phyloP scores from a whole-genome alignment of 1,140 invertebrate species.

The Teleopsis dalmanni region DNA sequence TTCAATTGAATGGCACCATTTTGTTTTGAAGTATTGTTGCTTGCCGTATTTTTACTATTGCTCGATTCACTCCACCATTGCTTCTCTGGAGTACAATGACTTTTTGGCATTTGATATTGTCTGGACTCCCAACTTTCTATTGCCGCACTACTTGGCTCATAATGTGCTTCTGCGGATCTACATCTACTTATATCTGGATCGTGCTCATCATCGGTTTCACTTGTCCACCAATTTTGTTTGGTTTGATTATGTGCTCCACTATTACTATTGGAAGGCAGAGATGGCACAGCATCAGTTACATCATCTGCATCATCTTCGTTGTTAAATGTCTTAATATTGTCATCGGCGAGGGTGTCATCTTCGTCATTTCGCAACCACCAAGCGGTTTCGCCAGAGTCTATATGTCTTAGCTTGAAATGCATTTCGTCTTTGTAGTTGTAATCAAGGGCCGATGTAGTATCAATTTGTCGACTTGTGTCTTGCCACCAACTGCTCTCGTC shows the following conservation, averaged over 20 bases:
- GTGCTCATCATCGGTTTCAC: constrained; percentile 5
- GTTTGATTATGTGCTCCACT: not conserved
- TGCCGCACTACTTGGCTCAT: constrained; percentile 12
- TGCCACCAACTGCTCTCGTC: constrained; percentile 41
- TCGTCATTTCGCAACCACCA: constrained; percentile 35
- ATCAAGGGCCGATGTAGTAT: constrained; percentile 35
- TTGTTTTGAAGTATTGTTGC: constrained; percentile 1
- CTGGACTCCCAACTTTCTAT: constrained; percentile 6
- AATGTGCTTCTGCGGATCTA: not conserved
- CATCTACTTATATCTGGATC: not conserved
- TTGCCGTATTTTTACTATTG: not conserved
- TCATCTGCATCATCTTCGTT: constrained; percentile 14
- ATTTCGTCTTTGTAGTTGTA: constrained; percentile 30
- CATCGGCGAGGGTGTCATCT: constrained; percentile 21
- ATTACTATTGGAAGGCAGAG: not conserved
- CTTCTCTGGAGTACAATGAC: constrained; percentile 30
- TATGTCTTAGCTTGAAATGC: constrained; percentile 28
- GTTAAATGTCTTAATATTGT: constrained; percentile 31
- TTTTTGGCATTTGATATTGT: constrained; percentile 21
- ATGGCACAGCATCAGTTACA: constrained; percentile 14
- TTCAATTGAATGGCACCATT: constrained; percentile 14
- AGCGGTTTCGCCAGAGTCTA: constrained; percentile 34
- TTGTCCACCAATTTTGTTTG: constrained; percentile 10
- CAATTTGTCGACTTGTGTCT: constrained; percentile 34
- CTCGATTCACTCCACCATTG: constrained; percentile 13